Base-by-base conservation (phyloP, 30 jellyfish, hydroid and myxozoan genomes). In the Chironex yamaguchii region DNA sequence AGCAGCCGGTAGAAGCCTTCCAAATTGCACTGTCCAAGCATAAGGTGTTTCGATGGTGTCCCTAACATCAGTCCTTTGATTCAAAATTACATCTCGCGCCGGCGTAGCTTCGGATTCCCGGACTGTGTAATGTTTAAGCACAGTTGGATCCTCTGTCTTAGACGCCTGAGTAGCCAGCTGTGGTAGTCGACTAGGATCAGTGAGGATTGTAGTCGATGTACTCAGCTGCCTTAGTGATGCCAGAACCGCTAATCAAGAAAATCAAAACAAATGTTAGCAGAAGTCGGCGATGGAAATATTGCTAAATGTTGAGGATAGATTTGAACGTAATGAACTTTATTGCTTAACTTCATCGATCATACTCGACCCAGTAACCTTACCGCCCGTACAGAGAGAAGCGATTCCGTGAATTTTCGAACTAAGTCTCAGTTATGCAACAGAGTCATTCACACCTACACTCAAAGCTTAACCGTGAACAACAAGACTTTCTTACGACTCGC, bases 191-290 rank as follows among this genome's bases (percentile, higher is more conserved):
- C 28, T 32, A 11, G 92, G 91, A 48, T 82, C 91, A 28, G 72
- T 87, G 0, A 82, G 90, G 30, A 82, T 12, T 12, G 90, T 26
- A n/a, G 92, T 82, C 66, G 62, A 35, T 13, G 92, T 82, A 29
- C 92, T 82, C 36, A 82, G 90, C 23, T 82, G 34, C 2, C 90
- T 82, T 36, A 82, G 49, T 34, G 92, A 62, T 4, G 72, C 36
- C 13, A 82, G 80, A 29, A 82, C 91, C 21, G 52, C 92, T 82
- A 30, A 13, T 36, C 66, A 29, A 13, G 29, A 64, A 79, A 62
- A 58, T 4, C 25, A 58, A 58, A 58, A 17, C 58, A 42, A 42
- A 42, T 42, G 58, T 42, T 42, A 42, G 58, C n/a, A n/a, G n/a
- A n/a, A n/a, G n/a, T n/a, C n/a, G n/a, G n/a, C n/a, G n/a, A n/a